Conservation (phyloP, 2,113 vertebrate species). For the Ranitomeya imitator region DNA sequence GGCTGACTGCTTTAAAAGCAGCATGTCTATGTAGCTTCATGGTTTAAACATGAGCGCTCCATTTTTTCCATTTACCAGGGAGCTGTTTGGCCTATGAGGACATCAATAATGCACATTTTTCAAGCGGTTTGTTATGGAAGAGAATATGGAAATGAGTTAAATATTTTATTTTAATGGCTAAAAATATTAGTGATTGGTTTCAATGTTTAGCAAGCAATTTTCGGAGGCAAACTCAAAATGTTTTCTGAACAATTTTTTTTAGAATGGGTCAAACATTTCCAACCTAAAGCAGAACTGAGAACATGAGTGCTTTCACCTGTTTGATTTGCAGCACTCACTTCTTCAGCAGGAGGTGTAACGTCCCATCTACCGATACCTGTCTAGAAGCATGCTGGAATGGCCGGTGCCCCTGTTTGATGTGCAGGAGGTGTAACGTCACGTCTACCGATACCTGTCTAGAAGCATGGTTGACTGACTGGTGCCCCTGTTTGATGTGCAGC, state of each 20-base stretch:
- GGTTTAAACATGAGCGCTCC: slow-evolving; percentile 28
- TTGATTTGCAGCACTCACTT: neutral
- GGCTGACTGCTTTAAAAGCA: slow-evolving; percentile 45
- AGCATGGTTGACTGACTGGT: no score
- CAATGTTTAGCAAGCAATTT: neutral
- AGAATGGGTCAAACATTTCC: neutral
- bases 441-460: no score
- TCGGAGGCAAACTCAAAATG: neutral
- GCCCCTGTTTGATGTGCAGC: no score
- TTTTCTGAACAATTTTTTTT: neutral
- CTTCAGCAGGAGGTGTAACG: neutral
- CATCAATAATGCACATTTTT: slow-evolving; percentile 50
- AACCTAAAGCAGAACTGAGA: neutral
- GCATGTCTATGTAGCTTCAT: neutral
- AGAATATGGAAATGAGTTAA: slow-evolving; percentile 25
- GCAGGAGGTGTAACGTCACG: no score
- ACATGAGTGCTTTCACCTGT: neutral
- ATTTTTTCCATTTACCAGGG: slow-evolving; percentile 21
- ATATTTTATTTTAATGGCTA: slow-evolving; percentile 37
- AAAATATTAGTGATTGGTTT: slow-evolving; percentile 15
- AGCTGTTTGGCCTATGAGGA: neutral
- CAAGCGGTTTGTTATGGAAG: neutral
- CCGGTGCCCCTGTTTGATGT: no score
- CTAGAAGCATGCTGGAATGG: no score
- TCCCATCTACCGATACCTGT: no score